phyloP scores from a whole-genome alignment of 2,888 invertebrate genomes.

The Philhelius pedissequus region DNA sequence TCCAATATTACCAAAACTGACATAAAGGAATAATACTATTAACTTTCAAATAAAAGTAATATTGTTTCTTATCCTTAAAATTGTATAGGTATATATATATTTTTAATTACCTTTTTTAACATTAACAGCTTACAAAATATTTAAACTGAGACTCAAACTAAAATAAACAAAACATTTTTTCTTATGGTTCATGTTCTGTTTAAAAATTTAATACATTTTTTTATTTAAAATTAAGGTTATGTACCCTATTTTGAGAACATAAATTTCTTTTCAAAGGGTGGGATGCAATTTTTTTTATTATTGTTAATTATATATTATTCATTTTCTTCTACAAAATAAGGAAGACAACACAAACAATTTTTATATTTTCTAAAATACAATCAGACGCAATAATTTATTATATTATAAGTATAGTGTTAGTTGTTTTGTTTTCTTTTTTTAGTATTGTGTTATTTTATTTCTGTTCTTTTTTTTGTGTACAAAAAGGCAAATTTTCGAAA shows the following conservation, averaged over 20 bases:
- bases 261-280: slow-evolving; percentile 43
- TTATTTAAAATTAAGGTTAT: not conserved
- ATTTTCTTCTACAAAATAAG: slow-evolving; percentile 22
- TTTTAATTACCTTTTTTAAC: slow-evolving; percentile 42
- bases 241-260: slow-evolving; percentile 50
- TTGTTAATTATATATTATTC: not conserved
- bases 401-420: slow-evolving; percentile 55
- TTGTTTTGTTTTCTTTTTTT: slow-evolving; percentile 31
- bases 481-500: slow-evolving; percentile 64
- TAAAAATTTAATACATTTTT: not conserved
- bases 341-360: slow-evolving; percentile 30
- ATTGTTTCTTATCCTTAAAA: slow-evolving; percentile 25
- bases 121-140: slow-evolving; percentile 66
- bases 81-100: slow-evolving; percentile 29
- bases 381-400: slow-evolving; percentile 48
- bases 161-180: slow-evolving; percentile 21
- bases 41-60: not conserved
- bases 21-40: no score
- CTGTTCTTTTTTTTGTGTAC: slow-evolving; percentile 51
- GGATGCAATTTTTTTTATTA: slow-evolving; percentile 31
- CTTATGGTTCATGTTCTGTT: not conserved
- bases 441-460: not conserved
- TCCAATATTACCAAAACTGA: no score
- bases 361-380: slow-evolving; percentile 56
- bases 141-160: slow-evolving; percentile 47